A percentile compares a stretch with the other conserved stretches of the same genome.
phyloP scores from a whole-genome alignment of 2,888 invertebrate species.

The Megastigmus dorsalis region DNA sequence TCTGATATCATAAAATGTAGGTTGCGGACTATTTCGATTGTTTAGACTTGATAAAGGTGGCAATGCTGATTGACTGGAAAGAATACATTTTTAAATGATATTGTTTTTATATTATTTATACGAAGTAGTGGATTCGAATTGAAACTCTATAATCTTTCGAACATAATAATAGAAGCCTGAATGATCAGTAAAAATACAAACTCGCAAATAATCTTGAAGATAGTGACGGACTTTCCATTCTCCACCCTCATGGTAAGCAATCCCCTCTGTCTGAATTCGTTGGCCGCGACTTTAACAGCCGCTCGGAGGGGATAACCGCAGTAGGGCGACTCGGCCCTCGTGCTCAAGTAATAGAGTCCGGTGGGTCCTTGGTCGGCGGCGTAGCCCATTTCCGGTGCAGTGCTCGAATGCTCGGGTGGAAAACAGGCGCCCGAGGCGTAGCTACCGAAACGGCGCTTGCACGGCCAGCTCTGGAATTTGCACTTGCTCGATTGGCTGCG shows the following conservation, averaged over 20 bases:
- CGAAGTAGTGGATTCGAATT: no score
- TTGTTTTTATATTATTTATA: no score
- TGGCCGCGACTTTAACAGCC: conserved; percentile 74
- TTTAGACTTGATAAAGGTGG: conserved; percentile 58
- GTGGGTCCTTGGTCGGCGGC: conserved; percentile 68
- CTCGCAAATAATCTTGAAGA: conserved; percentile 76
- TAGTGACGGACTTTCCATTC: conserved; percentile 71
- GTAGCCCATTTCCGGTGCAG: conserved; percentile 70
- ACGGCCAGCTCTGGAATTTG: conserved; percentile 77
- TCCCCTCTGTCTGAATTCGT: conserved; percentile 74
- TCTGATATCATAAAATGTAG: conserved; percentile 65
- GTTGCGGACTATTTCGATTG: conserved; percentile 58
- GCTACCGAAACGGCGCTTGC: conserved; percentile 75
- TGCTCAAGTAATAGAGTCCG: conserved; percentile 77
- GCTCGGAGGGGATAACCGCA: conserved; percentile 78
- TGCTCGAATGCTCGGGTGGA: conserved; percentile 70
- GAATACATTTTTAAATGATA: background rate
- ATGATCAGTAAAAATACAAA: conserved; percentile 67
- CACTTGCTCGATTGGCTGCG: conserved; percentile 72
- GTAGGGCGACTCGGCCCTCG: conserved; percentile 75
- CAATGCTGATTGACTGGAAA: conserved; percentile 38
- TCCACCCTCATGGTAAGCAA: conserved; percentile 73
- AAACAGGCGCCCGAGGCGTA: conserved; percentile 77
- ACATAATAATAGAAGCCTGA: background rate
- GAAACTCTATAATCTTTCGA: no score